phyloP scores from a whole-genome alignment of 2,888 invertebrate genomes.

The Drosophila anceps region DNA sequence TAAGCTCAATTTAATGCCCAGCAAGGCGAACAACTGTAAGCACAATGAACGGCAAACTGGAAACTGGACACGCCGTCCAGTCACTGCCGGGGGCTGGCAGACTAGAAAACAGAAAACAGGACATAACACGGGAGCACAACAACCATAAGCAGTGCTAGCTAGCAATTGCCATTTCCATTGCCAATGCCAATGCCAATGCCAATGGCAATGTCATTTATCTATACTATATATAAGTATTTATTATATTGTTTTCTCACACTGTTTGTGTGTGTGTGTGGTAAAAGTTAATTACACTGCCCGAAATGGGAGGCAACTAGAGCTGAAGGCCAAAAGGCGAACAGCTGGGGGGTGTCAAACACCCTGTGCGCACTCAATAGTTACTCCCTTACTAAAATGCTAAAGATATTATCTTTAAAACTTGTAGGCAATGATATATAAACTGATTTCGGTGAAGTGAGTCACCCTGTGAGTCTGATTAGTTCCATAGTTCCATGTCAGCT shows the following conservation, averaged over 20 bases:
- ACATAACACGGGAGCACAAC: neutral
- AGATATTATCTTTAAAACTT: neutral
- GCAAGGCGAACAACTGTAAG: slow-evolving; percentile 21
- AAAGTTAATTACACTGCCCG: slow-evolving; percentile 47
- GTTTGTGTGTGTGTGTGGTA: neutral
- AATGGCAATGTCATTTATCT: slow-evolving; percentile 36
- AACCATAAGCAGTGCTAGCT: slow-evolving; percentile 8
- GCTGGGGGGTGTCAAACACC: neutral
- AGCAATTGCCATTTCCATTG: slow-evolving; percentile 28
- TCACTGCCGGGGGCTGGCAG: neutral
- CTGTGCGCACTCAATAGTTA: neutral
- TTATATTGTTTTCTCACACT: slow-evolving; percentile 22
- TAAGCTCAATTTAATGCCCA: slow-evolving; percentile 71
- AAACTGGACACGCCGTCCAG: slow-evolving; percentile 18
- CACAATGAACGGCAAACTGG: slow-evolving; percentile 28
- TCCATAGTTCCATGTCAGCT: too few relatives aligned
- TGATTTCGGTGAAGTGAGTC: neutral
- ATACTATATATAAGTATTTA: slow-evolving; percentile 48
- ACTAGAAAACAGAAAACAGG: neutral
- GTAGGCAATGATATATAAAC: neutral
- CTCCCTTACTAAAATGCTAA: neutral
- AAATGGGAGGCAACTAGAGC: slow-evolving; percentile 13
- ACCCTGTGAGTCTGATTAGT: too few relatives aligned
- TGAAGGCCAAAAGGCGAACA: neutral
- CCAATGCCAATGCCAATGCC: slow-evolving; percentile 5